Conservation (phyloP, 2,797 vertebrate genomes). For the Propithecus deckenii region DNA sequence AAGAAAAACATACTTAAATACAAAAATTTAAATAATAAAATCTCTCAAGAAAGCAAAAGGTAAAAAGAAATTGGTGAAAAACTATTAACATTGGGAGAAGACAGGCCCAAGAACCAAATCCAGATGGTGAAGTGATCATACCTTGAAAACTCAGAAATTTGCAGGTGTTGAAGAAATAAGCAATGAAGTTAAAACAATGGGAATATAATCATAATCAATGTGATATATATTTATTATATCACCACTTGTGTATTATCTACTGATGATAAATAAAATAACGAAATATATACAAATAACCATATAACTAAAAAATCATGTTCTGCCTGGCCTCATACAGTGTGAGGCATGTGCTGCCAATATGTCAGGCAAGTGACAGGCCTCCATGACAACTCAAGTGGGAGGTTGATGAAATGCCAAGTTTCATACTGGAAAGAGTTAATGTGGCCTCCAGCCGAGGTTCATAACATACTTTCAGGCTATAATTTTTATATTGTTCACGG, state of each 20-base stretch:
- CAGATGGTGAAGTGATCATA: neutral
- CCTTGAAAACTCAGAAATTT: neutral
- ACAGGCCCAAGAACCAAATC: neutral
- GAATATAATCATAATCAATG: neutral
- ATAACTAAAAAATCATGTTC: neutral
- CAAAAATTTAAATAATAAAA: neutral
- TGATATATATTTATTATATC: neutral
- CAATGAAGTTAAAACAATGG: neutral
- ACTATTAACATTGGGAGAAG: neutral
- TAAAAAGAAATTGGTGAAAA: neutral
- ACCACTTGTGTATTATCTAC: neutral
- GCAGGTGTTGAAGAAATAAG: neutral
- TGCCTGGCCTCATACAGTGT: neutral
- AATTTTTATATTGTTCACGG: neutral
- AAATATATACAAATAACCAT: neutral
- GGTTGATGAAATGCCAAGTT: neutral
- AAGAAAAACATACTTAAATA: neutral
- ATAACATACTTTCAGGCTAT: neutral
- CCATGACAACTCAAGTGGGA: neutral
- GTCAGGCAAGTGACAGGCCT: neutral
- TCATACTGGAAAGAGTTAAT: neutral
- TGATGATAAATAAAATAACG: neutral
- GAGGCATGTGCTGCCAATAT: neutral
- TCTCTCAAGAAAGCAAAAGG: neutral
- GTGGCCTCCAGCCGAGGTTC: accelerated